phyloP scores from a whole-genome alignment of 2,113 vertebrate genomes.

The Cephalopterus ornatus region DNA sequence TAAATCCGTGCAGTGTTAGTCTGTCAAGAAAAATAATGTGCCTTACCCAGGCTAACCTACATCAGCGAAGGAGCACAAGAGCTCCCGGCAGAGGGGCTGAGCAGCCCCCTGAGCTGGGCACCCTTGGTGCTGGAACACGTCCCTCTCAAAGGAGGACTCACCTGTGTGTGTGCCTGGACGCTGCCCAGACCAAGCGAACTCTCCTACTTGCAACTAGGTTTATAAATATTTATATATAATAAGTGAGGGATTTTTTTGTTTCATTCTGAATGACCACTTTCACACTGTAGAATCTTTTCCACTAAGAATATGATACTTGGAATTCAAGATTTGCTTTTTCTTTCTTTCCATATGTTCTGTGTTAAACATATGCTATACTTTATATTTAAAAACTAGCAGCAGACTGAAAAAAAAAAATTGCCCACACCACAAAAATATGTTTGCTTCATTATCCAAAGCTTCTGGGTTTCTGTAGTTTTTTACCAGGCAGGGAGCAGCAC shows the following conservation, averaged over 20 bases:
- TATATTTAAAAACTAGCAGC: constrained; percentile 73
- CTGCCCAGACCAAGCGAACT: not conserved
- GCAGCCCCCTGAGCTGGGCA: not conserved
- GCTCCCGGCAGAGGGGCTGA: not conserved
- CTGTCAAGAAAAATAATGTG: not conserved
- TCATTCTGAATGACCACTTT: constrained; percentile 25
- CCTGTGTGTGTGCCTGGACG: not conserved
- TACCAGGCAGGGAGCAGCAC: not conserved
- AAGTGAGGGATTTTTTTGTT: not conserved
- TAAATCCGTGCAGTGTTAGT: not conserved
- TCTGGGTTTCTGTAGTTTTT: not conserved
- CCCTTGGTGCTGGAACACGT: not conserved
- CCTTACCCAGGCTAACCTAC: not conserved
- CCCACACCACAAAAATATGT: constrained; percentile 69
- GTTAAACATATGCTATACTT: constrained; percentile 73
- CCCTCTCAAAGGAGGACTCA: not conserved
- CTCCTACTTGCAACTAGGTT: not conserved
- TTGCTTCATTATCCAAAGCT: constrained; percentile 69
- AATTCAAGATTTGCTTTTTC: constrained; percentile 69
- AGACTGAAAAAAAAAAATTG: constrained; percentile 56
- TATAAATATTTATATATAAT: not conserved
- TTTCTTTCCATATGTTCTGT: constrained; percentile 71
- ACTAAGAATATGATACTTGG: constrained; percentile 44
- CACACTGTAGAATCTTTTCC: constrained; percentile 10
- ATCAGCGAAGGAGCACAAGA: not conserved